Percentiles rank a stretch among this genome's conserved stretches.
Evolutionary conservation across 1,140 invertebrate genomes (phyloP).

Genomic region (Pristionchus pacificus): DNA sequence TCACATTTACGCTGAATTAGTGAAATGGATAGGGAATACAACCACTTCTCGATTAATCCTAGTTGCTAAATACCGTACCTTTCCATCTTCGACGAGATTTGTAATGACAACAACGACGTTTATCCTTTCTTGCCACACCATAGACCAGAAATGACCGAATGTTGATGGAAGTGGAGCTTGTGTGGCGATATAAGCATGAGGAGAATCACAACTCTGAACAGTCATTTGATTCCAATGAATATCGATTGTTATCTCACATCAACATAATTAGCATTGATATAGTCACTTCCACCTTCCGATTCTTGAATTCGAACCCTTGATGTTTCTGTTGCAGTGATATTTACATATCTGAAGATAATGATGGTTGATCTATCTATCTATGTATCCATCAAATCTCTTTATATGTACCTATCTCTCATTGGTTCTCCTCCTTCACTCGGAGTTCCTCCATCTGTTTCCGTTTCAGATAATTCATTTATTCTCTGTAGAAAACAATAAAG

Average conservation of each 20-base stretch:
- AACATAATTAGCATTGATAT: conserved; percentile 57
- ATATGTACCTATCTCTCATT: no score
- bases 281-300: conserved; percentile 31
- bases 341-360: conserved; percentile 38
- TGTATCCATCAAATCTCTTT: no score
- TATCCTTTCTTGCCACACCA: conserved; percentile 76
- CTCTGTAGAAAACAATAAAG: no score
- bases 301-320: conserved; percentile 45
- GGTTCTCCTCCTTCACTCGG: conserved; percentile 19
- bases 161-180: conserved; percentile 84
- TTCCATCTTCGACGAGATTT: conserved; percentile 73
- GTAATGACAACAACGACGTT: conserved; percentile 86
- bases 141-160: conserved; percentile 83
- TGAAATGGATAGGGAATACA: no score
- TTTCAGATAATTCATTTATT: conserved; percentile 29
- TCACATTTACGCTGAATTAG: conserved; percentile 53
- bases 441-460: conserved; percentile 20
- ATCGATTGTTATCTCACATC: conserved; percentile 56
- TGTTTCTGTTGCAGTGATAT: conserved; percentile 46
- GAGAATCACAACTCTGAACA: conserved; percentile 48
- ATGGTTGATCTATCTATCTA: not conserved
- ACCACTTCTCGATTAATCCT: no score
- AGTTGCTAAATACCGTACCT: conserved; percentile 28
- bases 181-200: conserved; percentile 75
- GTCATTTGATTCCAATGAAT: no score